phyloP scores from a whole-genome alignment of 2,113 vertebrate species.

The Rhodinocichla rosea region DNA sequence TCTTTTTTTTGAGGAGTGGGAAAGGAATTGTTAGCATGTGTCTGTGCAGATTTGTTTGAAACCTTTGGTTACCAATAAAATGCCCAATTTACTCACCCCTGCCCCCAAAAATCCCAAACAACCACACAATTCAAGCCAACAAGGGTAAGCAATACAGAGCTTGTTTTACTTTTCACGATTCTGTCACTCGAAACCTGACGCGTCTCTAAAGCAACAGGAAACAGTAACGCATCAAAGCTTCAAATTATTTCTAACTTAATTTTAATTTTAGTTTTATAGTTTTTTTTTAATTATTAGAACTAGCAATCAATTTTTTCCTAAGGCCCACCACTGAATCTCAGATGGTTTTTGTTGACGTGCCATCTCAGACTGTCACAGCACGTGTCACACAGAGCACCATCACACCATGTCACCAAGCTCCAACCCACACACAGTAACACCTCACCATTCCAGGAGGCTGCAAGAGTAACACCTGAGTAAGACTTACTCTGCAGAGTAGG shows the following conservation, averaged over 20 bases:
- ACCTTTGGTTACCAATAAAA: not conserved
- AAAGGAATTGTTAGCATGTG: not conserved
- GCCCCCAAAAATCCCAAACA: not conserved
- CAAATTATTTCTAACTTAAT: not conserved
- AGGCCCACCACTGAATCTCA: not conserved
- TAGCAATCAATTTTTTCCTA: not conserved
- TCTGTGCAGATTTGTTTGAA: not conserved
- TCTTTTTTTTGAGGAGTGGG: not conserved
- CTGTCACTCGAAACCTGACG: fast-evolving
- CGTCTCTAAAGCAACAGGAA: not conserved
- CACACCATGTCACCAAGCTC: not conserved
- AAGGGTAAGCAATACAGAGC: not conserved
- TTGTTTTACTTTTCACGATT: not conserved
- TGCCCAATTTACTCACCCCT: not conserved
- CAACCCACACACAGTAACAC: not conserved
- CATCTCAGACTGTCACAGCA: not conserved
- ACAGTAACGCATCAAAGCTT: not conserved
- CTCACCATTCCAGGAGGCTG: too few species aligned
- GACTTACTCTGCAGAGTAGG: too few species aligned
- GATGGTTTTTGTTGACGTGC: too few species aligned
- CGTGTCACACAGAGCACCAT: not conserved
- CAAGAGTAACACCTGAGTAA: too few species aligned
- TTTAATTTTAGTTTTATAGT: not conserved
- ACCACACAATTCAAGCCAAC: not conserved
- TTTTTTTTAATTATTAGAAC: not conserved